Evolutionary conservation across 2,113 vertebrate species (phyloP), one percentile per base, ranked within the genome.

Genomic region (Mola mola): DNA sequence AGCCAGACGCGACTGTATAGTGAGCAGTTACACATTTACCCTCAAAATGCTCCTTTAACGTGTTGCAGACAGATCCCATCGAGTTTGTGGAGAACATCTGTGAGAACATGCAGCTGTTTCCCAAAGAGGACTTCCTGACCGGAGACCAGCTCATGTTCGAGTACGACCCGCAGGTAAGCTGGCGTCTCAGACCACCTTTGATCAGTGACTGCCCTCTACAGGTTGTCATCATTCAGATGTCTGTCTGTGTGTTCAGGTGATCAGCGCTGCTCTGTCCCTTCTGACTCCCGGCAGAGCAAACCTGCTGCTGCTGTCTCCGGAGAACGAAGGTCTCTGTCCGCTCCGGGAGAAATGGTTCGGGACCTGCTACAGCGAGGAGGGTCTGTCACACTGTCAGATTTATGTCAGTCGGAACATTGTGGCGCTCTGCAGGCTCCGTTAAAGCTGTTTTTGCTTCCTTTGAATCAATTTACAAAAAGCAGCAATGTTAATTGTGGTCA

Each of bases 91-190:
- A 96, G 87, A 94, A 94, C 78, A 93, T 98, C 43, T 98, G 96
- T 91, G 96, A 98, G 89, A 98, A 97, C 88, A 98, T 99, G 96
- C 97, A 99, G 81, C 86, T 98, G 25, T 99, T 95, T 71, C 91
- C 92, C 15, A 93, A 94, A 75, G 92, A 94, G 67, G 94, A 99
- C 88, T 93, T 96, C 70, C 93, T 99, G 78, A 97, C 95, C 4
- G 96, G 96, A 90, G 94, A 96, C 71, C 93, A 95, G 82, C 94
- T 99, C 48, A 92, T 98, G 83, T 97, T 98, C 78, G 92, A 98
- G 56, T 96, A 50, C 15, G 33, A 85, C 31, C 59, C 72, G 0
- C 24, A 89, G 84, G 88, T 88, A 49, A 65, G 7, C 19, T 8
- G 11, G 21, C 16, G n/a, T 5, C 42, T 7, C 15, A 26, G 15